These are phyloP conservation scores for Helicoverpa zea DNA, from an alignment of 1,140 invertebrate species.

Conservation along the genomic window DNA sequence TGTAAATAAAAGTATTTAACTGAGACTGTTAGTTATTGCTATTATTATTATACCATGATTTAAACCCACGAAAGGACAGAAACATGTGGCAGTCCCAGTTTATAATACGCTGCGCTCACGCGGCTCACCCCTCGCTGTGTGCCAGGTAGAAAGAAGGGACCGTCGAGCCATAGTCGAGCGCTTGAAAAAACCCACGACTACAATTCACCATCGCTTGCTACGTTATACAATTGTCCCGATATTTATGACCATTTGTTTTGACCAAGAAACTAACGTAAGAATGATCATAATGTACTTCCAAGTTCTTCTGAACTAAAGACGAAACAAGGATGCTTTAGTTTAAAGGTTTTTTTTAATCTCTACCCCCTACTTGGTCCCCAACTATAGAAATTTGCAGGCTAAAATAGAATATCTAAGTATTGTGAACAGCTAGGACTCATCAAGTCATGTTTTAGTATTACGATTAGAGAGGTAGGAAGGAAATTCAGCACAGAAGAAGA, in stretches of 20 bases:
- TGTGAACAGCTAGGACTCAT: no score
- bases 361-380: neutral
- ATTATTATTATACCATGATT: constrained; percentile 29
- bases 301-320: neutral
- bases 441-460: no score
- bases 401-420: neutral
- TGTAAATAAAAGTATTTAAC: neutral
- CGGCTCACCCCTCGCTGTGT: constrained; percentile 56
- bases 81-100: constrained; percentile 58
- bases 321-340: neutral
- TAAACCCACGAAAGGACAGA: constrained; percentile 44
- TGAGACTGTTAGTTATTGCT: neutral
- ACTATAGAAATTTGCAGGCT: neutral
- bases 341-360: neutral
- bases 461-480: no score
- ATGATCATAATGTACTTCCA: constrained; percentile 15
- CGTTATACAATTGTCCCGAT: constrained; percentile 1
- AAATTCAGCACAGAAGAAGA: no score
- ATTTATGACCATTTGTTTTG: constrained; percentile 23
- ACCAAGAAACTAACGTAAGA: neutral
- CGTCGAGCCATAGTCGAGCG: neutral
- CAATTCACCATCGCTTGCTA: neutral
- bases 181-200: constrained; percentile 49
- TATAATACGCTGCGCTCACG: constrained; percentile 42
- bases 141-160: constrained; percentile 60